Conservation (phyloP, 2,888 invertebrate genomes). For the Hydraecia micacea region DNA sequence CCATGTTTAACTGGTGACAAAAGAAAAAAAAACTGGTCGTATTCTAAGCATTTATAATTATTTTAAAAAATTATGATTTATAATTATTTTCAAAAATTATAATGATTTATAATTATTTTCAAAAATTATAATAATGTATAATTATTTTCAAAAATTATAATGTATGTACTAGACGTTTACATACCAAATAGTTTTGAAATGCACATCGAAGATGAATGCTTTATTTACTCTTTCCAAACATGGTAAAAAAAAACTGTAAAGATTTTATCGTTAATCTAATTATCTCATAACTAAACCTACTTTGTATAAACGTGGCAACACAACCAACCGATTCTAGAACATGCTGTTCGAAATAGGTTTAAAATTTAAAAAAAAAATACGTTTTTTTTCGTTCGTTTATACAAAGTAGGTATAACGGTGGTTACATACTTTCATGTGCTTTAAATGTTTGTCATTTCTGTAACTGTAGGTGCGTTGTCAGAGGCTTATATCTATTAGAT, state of each 20-base stretch:
- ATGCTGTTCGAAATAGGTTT: background rate
- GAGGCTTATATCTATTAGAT: background rate
- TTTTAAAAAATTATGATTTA: background rate
- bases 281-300: conserved; percentile 25
- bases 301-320: conserved; percentile 31
- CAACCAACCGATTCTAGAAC: background rate
- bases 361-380: background rate
- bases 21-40: background rate
- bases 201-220: background rate
- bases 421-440: conserved; percentile 58
- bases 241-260: conserved; percentile 23
- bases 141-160: background rate
- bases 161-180: background rate
- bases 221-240: background rate
- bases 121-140: too few relatives aligned
- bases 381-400: conserved; percentile 13
- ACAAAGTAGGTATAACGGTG: conserved; percentile 30
- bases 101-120: background rate
- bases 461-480: conserved; percentile 50
- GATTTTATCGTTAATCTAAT: conserved; percentile 1
- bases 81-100: background rate
- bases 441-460: conserved; percentile 62
- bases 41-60: background rate
- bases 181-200: background rate
- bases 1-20: conserved; percentile 3